phyloP scores from a whole-genome alignment of 2,797 vertebrate genomes.

The Bufotes viridis region DNA sequence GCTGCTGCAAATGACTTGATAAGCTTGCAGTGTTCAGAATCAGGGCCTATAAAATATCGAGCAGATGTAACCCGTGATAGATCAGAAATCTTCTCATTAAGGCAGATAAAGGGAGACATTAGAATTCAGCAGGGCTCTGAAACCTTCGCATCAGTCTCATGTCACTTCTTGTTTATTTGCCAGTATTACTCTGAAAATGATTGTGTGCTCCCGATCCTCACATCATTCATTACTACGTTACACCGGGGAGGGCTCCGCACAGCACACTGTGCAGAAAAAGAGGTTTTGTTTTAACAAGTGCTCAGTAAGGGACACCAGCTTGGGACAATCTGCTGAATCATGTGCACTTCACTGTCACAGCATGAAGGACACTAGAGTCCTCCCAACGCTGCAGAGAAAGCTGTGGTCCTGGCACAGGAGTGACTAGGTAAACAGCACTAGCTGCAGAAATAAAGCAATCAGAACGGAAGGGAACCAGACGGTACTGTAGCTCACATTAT shows the following conservation, averaged over 20 bases:
- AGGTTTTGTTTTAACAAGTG: slow-evolving; percentile 33
- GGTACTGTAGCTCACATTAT: background rate
- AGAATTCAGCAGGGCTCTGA: slow-evolving; percentile 29
- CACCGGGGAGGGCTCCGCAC: slow-evolving; percentile 22
- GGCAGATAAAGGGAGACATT: slow-evolving; percentile 33
- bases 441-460: background rate
- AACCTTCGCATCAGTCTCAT: slow-evolving; percentile 30
- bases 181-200: slow-evolving; percentile 39
- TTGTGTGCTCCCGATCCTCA: slow-evolving; percentile 26
- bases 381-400: slow-evolving; percentile 26
- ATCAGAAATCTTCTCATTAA: slow-evolving; percentile 36
- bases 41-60: background rate
- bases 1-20: background rate
- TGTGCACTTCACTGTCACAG: slow-evolving; percentile 27
- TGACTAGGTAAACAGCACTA: slow-evolving; percentile 25
- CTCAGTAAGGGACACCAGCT: slow-evolving; percentile 28
- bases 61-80: slow-evolving; percentile 28
- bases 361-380: slow-evolving; percentile 47
- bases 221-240: slow-evolving; percentile 36
- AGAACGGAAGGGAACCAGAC: background rate
- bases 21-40: background rate
- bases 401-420: slow-evolving; percentile 4
- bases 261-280: slow-evolving; percentile 4
- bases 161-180: slow-evolving; percentile 43
- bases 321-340: slow-evolving; percentile 45